Evolutionary conservation across 2,888 invertebrate genomes (phyloP).

Genomic region (Agriopis leucophaearia): DNA sequence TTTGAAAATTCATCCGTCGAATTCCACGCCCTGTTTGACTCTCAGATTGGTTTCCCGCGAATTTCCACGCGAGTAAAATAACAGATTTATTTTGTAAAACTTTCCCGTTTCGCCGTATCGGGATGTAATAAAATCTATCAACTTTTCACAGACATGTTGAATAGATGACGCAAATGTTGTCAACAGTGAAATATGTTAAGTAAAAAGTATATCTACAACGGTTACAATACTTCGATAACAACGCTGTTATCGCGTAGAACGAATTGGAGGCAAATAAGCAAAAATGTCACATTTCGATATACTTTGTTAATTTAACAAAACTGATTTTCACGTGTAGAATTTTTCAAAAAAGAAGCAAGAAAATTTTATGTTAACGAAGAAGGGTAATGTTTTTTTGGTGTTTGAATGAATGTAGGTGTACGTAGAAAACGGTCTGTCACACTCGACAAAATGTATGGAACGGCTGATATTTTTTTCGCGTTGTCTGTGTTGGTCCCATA

Average conservation of each 20-base stretch:
- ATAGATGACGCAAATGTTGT: not conserved
- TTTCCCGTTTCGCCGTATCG: conserved; percentile 1
- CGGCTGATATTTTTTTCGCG: too few species aligned
- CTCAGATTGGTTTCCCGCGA: conserved; percentile 17
- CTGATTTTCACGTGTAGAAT: too few species aligned
- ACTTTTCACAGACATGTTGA: not conserved
- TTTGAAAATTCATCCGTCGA: conserved; percentile 5
- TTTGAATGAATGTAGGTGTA: too few species aligned
- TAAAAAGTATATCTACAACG: not conserved
- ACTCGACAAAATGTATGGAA: too few species aligned
- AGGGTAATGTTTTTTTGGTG: too few species aligned
- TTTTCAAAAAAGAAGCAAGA: too few species aligned
- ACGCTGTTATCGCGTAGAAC: not conserved
- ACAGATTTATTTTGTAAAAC: conserved; percentile 15
- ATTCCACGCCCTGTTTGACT: conserved; percentile 19
- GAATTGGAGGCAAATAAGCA: not conserved
- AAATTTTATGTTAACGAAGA: too few species aligned
- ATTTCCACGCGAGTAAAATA: conserved; percentile 6
- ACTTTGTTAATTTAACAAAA: not conserved
- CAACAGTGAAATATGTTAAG: not conserved
- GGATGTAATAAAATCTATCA: not conserved
- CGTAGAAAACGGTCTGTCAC: too few species aligned
- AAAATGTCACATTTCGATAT: not conserved
- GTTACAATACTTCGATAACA: too few species aligned
- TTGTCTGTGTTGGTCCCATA: too few species aligned